phyloP scores from a whole-genome alignment of 1,140 invertebrate genomes.

The Drosophila lini region DNA sequence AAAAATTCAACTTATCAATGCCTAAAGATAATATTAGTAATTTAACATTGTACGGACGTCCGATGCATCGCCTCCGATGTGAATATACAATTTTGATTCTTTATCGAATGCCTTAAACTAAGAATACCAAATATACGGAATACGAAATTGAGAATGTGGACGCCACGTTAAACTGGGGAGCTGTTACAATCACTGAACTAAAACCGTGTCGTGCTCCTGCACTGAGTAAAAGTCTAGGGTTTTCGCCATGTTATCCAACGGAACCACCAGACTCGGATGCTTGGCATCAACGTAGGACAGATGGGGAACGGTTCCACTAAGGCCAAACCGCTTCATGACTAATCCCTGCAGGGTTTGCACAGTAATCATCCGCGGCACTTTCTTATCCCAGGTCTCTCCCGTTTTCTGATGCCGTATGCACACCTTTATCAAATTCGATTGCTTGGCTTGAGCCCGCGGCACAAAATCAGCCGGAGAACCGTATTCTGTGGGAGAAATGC shows the following conservation, averaged over 20 bases:
- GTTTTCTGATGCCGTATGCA: slow-evolving; percentile 86
- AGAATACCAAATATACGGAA: slow-evolving; percentile 52
- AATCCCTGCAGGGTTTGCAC: slow-evolving; percentile 90
- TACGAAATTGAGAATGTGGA: slow-evolving; percentile 31
- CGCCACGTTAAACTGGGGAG: neutral
- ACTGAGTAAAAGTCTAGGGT: slow-evolving; percentile 93
- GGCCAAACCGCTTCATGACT: slow-evolving; percentile 75
- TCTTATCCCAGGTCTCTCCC: slow-evolving; percentile 87
- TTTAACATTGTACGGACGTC: slow-evolving; percentile 41
- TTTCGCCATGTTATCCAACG: slow-evolving; percentile 92
- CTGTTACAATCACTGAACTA: slow-evolving; percentile 84
- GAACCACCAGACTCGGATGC: slow-evolving; percentile 89
- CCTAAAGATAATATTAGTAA: slow-evolving; percentile 48
- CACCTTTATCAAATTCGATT: slow-evolving; percentile 88
- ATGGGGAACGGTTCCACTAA: slow-evolving; percentile 72
- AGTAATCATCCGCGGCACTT: slow-evolving; percentile 91
- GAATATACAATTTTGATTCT: slow-evolving; percentile 27
- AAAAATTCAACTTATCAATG: slow-evolving; percentile 52
- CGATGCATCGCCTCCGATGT: slow-evolving; percentile 5
- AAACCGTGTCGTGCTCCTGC: slow-evolving; percentile 92
- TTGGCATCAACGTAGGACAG: slow-evolving; percentile 85
- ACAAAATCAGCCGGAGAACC: slow-evolving; percentile 91
- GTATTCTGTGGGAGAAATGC: slow-evolving; percentile 87
- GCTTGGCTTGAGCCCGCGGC: slow-evolving; percentile 86
- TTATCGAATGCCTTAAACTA: slow-evolving; percentile 31